Conservation (phyloP, 1,140 invertebrate genomes). For the Kradibia gibbosae region DNA sequence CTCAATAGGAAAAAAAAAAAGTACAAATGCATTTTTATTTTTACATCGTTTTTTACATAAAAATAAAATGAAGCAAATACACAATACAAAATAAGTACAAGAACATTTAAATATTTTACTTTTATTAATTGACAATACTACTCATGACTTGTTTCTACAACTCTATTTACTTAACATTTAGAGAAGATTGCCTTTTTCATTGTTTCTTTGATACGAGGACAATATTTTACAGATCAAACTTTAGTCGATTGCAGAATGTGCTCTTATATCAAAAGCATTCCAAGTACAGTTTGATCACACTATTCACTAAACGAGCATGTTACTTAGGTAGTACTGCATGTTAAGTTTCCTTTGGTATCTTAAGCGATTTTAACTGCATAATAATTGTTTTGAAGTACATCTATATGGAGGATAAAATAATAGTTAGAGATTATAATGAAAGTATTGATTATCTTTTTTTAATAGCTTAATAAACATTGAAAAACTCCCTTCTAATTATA, state of each 20-base stretch:
- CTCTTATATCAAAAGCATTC: slow-evolving; percentile 52
- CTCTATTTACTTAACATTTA: not conserved
- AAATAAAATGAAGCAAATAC: not conserved
- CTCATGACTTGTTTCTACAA: too few relatives aligned
- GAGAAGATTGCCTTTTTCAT: not conserved
- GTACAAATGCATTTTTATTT: not conserved
- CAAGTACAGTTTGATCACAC: too few relatives aligned
- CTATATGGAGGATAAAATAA: too few relatives aligned
- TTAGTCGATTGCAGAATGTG: slow-evolving; percentile 53
- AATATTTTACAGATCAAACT: slow-evolving; percentile 45
- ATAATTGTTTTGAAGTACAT: too few relatives aligned
- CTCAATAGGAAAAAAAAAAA: not conserved
- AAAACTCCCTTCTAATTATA: too few relatives aligned
- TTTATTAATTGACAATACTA: not conserved
- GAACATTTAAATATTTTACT: not conserved
- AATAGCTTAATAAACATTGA: too few relatives aligned
- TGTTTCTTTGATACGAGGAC: not conserved
- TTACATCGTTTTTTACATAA: not conserved
- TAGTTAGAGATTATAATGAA: too few relatives aligned
- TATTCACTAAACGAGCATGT: too few relatives aligned
- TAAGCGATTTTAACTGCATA: too few relatives aligned
- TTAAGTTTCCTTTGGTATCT: too few relatives aligned
- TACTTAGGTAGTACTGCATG: too few relatives aligned
- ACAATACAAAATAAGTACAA: not conserved
- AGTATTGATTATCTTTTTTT: too few relatives aligned